Percentiles rank a stretch among this genome's conserved stretches.
Conservation (phyloP, 2,797 vertebrate species). For the Paratrypauchen microcephalus region DNA sequence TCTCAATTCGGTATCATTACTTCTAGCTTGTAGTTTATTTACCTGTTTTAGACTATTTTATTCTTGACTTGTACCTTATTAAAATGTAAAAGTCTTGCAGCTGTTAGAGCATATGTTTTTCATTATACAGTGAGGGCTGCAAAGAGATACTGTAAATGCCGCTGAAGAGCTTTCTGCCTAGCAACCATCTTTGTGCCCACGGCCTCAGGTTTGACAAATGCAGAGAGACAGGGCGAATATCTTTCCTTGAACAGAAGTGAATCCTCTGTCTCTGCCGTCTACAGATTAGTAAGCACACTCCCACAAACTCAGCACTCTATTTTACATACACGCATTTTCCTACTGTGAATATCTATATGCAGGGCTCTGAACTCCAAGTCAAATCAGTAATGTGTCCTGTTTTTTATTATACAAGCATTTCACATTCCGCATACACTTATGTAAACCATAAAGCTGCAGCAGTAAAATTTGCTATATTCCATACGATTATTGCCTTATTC, state of each 20-base stretch:
- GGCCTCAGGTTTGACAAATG: slow-evolving; percentile 46
- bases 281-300: slow-evolving; percentile 35
- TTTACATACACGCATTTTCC: slow-evolving; percentile 8
- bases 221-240: slow-evolving; percentile 46
- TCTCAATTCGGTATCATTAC: not conserved
- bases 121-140: not conserved
- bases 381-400: not conserved
- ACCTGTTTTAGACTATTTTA: not conserved
- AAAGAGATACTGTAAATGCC: slow-evolving; percentile 12
- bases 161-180: slow-evolving; percentile 29
- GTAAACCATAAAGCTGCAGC: not conserved
- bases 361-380: not conserved
- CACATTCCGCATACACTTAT: not conserved
- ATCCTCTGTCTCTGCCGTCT: slow-evolving; percentile 39
- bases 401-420: not conserved
- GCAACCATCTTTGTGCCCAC: slow-evolving; percentile 29
- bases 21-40: not conserved
- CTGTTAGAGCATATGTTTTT: not conserved
- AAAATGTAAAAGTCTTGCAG: not conserved
- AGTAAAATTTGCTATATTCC: not conserved
- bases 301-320: slow-evolving; percentile 23
- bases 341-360: not conserved
- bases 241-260: slow-evolving; percentile 45
- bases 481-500: too few relatives aligned
- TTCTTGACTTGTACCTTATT: not conserved